A percentile compares a stretch with the other conserved stretches of the same genome.
Conservation (phyloP, 2,888 invertebrate genomes). For the Cephus pygmeus region DNA sequence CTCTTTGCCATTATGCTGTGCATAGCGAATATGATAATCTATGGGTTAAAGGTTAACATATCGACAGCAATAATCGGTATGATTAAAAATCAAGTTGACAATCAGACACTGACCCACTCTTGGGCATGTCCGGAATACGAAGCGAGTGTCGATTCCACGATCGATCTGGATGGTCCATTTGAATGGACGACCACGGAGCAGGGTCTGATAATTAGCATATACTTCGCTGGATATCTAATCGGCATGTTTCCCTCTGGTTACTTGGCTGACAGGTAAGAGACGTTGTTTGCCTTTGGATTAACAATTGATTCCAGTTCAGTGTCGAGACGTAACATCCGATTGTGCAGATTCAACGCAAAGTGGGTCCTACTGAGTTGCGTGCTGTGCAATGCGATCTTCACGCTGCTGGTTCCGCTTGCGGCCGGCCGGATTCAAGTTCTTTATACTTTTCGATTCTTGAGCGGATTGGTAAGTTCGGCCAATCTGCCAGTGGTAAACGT, state of each 20-base stretch:
- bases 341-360: slow-evolving; percentile 57
- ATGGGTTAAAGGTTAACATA: slow-evolving; percentile 59
- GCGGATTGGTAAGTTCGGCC: slow-evolving; percentile 56
- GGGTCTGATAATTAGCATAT: slow-evolving; percentile 56
- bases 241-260: slow-evolving; percentile 62
- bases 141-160: fast-evolving
- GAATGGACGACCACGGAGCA: slow-evolving; percentile 55
- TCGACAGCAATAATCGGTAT: slow-evolving; percentile 58
- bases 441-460: slow-evolving; percentile 48
- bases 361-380: slow-evolving; percentile 53
- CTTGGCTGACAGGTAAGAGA: slow-evolving; percentile 57
- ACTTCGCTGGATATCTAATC: slow-evolving; percentile 59
- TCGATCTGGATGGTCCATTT: slow-evolving; percentile 53
- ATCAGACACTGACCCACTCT: slow-evolving; percentile 9
- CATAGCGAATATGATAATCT: slow-evolving; percentile 62
- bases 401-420: slow-evolving; percentile 50
- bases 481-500: slow-evolving; percentile 61
- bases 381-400: slow-evolving; percentile 49
- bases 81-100: slow-evolving; percentile 33
- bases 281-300: not conserved
- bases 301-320: not conserved
- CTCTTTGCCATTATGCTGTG: slow-evolving; percentile 60
- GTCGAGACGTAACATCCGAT: not conserved
- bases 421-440: slow-evolving; percentile 39
- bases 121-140: slow-evolving; percentile 43